These are phyloP conservation scores for Hippocampus mohnikei DNA, from an alignment of 2,113 vertebrate species.

Conservation along the genomic window DNA sequence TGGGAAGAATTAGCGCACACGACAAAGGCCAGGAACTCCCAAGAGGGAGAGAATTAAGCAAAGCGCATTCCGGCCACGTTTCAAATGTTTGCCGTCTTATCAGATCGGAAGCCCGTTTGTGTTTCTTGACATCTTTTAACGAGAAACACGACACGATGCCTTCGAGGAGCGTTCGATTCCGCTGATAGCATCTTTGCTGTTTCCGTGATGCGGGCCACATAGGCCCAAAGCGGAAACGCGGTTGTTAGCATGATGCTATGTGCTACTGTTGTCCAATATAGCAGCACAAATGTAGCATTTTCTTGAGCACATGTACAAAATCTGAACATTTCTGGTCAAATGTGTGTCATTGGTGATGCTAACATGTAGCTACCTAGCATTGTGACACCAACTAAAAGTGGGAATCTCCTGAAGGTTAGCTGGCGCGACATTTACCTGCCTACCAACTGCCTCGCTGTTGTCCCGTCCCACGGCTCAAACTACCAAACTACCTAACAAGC, in stretches of 20 bases:
- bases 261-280: not conserved
- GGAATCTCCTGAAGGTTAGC: not conserved
- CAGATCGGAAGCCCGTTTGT: slow-evolving; percentile 7
- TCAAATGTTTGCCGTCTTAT: slow-evolving; percentile 59
- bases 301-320: no score
- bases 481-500: no score
- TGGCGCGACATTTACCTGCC: not conserved
- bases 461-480: no score
- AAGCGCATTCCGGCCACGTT: slow-evolving; percentile 54
- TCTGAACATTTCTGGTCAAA: no score
- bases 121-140: not conserved
- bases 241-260: not conserved
- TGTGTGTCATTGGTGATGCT: not conserved
- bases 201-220: not conserved
- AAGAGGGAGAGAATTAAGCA: slow-evolving; percentile 52
- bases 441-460: not conserved
- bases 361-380: not conserved
- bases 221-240: not conserved
- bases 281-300: no score
- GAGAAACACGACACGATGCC: not conserved
- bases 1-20: slow-evolving; percentile 56
- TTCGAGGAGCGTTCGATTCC: not conserved
- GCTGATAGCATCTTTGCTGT: not conserved
- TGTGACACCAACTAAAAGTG: not conserved
- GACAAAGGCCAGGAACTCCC: slow-evolving; percentile 46